These are phyloP conservation scores for Acanthosepion esculentum DNA, from an alignment of 2,888 invertebrate species.

Conservation along the genomic window DNA sequence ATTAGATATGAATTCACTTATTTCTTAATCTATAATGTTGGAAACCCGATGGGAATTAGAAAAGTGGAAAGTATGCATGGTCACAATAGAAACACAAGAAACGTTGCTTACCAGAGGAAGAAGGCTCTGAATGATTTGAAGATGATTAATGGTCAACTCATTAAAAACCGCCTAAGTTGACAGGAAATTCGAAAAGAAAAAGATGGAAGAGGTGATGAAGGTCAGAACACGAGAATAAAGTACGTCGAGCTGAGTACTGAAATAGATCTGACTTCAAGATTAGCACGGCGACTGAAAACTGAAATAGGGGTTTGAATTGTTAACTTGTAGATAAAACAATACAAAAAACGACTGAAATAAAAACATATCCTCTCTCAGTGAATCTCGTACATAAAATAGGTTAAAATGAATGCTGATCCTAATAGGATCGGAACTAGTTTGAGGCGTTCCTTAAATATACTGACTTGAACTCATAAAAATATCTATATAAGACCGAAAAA, in stretches of 20 bases:
- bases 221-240: background rate
- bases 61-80: background rate
- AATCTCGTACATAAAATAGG: too few relatives aligned
- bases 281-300: background rate
- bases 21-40: background rate
- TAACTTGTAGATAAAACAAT: too few relatives aligned
- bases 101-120: background rate
- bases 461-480: too few relatives aligned
- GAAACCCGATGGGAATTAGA: background rate
- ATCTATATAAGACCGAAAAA: too few relatives aligned
- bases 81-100: background rate
- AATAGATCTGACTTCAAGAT: background rate
- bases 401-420: too few relatives aligned
- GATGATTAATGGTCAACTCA: background rate
- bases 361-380: too few relatives aligned
- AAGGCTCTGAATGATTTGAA: background rate
- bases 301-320: background rate
- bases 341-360: too few relatives aligned
- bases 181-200: background rate
- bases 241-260: background rate
- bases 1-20: conserved; percentile 18
- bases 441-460: too few relatives aligned
- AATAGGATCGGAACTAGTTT: too few relatives aligned
- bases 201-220: background rate
- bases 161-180: background rate